phyloP scores from a whole-genome alignment of 2,113 vertebrate genomes.

The Leptobrachium leishanense region DNA sequence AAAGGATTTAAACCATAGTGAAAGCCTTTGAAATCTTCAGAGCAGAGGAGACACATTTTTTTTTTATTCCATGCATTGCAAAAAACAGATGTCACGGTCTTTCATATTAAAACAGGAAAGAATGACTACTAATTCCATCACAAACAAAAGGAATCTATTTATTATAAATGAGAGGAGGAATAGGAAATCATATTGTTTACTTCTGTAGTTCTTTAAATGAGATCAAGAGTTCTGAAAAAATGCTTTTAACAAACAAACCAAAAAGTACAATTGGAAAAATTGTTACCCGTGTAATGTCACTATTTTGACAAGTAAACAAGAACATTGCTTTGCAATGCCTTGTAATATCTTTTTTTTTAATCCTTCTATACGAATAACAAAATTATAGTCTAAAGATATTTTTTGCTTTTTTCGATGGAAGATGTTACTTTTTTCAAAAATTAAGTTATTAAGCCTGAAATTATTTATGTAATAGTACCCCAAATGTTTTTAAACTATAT shows the following conservation, averaged over 20 bases:
- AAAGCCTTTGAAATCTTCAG: constrained; percentile 85
- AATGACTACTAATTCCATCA: constrained; percentile 73
- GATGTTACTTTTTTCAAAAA: too few species aligned
- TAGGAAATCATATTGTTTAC: constrained; percentile 49
- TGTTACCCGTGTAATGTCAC: constrained; percentile 42
- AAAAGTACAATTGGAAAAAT: constrained; percentile 68
- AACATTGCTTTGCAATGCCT: neutral
- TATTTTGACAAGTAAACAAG: constrained; percentile 41
- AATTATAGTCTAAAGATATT: neutral
- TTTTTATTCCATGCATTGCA: constrained; percentile 72
- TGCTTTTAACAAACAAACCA: constrained; percentile 49
- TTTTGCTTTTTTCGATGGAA: neutral
- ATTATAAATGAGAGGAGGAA: constrained; percentile 51
- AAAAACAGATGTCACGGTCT: constrained; percentile 80
- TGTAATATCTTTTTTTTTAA: neutral
- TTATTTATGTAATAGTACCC: too few species aligned
- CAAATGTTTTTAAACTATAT: too few species aligned
- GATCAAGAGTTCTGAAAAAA: constrained; percentile 40
- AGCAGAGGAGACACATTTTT: constrained; percentile 71
- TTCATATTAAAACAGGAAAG: constrained; percentile 76
- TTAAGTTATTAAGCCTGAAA: too few species aligned
- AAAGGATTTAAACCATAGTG: constrained; percentile 79
- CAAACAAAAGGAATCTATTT: constrained; percentile 68
- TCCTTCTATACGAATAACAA: neutral
- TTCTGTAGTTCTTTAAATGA: constrained; percentile 42